Conservation (phyloP, 2,113 vertebrate genomes). For the Muntiacus reevesi region DNA sequence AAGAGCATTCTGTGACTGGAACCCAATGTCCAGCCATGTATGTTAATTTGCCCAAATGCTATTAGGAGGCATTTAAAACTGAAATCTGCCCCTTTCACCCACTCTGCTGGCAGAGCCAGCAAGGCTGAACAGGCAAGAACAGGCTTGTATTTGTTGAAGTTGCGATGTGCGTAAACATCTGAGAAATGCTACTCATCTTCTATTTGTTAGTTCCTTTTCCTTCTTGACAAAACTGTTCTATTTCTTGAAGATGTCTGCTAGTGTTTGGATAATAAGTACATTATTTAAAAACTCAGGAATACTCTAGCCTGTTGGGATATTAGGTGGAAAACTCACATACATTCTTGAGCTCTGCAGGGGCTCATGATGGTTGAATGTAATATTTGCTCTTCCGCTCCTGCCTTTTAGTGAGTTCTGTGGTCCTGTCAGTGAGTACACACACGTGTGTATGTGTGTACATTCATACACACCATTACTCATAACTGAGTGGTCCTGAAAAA, state of each 20-base stretch:
- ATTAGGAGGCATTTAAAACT: not conserved
- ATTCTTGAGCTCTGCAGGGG: not conserved
- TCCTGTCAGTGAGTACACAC: not conserved
- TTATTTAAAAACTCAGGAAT: not conserved
- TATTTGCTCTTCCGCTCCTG: not conserved
- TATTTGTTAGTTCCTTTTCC: not conserved
- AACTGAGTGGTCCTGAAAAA: not conserved
- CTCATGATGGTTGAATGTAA: not conserved
- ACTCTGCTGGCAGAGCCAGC: not conserved
- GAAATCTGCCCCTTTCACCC: not conserved
- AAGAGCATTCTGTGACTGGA: slow-evolving; percentile 21
- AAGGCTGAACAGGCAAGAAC: not conserved
- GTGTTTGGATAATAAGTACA: not conserved
- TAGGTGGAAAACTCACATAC: not conserved
- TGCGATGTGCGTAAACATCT: not conserved
- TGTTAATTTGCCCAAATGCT: slow-evolving; percentile 35
- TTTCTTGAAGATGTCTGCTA: not conserved
- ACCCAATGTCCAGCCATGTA: not conserved
- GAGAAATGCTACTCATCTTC: not conserved
- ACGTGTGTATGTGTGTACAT: not conserved
- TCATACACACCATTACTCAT: not conserved
- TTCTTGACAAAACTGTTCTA: not conserved
- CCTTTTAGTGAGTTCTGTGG: not conserved
- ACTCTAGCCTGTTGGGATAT: not conserved
- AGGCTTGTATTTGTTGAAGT: not conserved